Base-by-base conservation (phyloP, 2,888 invertebrate genomes). In the Eumacrocentrus americanus region DNA sequence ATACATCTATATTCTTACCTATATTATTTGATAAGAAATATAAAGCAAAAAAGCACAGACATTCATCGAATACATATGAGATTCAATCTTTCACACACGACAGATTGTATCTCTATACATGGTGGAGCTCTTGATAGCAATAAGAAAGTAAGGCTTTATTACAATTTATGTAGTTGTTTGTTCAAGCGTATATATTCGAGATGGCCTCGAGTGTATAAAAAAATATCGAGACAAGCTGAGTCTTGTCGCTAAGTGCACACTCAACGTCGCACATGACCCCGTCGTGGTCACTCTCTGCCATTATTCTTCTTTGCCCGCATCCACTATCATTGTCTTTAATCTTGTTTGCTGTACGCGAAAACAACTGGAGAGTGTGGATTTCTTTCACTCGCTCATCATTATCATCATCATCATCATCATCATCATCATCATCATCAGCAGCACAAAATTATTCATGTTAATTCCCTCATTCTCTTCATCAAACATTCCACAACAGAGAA, bases 141-240 rank as follows among this genome's bases (percentile, higher is more conserved):
- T 67, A 67, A 67, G 72, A 73, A 20, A 69, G 62, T 68, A 65
- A 69, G 66, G 60, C 65, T 70, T 63, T 62, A 68, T 71, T 68
- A 69, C 70, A 73, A 72, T 73, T 74, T 66, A 73, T 71, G 68
- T 62, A 62, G 61, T 66, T 70, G 69, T 70, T 72, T 72, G 65
- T 69, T 65, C 64, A 64, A 58, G 37, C 38, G n/a, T n/a, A n/a
- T 25, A 35, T 50, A 29, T 50, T 4, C 12, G 11, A 29, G 29
- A 29, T 29, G 29, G 29, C 29, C 29, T 29, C 29, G 29, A 9
- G 4, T 6, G 9, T 4, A 29, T 6, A 29, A 29, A 29, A 29
- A 29, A 29, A 29, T n/a, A n/a, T n/a, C n/a, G n/a, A n/a, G n/a
- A n/a, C n/a, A n/a, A n/a, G n/a, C n/a, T n/a, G n/a, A n/a, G n/a